These are phyloP conservation scores for Poecile atricapillus DNA, from an alignment of 2,113 vertebrate species.

Conservation along the genomic window DNA sequence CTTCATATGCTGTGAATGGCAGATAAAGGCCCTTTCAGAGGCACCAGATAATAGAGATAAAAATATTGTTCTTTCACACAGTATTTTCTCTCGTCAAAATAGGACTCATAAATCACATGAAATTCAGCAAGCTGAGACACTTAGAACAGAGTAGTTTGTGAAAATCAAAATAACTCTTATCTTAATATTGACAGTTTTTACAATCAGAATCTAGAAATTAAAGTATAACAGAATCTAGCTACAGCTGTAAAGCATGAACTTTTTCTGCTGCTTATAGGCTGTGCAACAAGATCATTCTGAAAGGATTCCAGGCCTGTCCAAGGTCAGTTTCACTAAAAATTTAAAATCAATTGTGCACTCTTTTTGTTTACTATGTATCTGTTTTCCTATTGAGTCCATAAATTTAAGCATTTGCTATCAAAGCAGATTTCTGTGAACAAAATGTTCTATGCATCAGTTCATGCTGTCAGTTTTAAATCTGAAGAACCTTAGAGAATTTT, in stretches of 20 bases:
- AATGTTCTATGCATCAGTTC: not conserved
- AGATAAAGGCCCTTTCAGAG: conserved; percentile 40
- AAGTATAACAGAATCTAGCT: not conserved
- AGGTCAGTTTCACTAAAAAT: not conserved
- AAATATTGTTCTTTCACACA: conserved; percentile 8
- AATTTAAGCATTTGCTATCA: not conserved
- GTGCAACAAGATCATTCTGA: not conserved
- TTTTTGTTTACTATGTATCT: not conserved
- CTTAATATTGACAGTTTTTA: not conserved
- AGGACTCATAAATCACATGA: not conserved
- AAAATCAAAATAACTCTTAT: not conserved
- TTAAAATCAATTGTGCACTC: not conserved
- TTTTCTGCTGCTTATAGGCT: not conserved
- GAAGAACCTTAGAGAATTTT: not conserved
- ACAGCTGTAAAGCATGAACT: not conserved
- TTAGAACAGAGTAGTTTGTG: not conserved
- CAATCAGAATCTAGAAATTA: not conserved
- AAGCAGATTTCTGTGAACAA: not conserved
- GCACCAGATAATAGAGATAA: conserved; percentile 23
- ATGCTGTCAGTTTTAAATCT: not conserved
- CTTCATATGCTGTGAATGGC: not conserved
- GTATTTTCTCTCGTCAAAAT: conserved; percentile 23
- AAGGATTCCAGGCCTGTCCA: not conserved
- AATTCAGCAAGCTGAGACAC: not conserved
- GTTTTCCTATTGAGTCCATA: not conserved